phyloP scores from a whole-genome alignment of 53 echinoderm and acorn worm species.

The Echinometra lucunter region DNA sequence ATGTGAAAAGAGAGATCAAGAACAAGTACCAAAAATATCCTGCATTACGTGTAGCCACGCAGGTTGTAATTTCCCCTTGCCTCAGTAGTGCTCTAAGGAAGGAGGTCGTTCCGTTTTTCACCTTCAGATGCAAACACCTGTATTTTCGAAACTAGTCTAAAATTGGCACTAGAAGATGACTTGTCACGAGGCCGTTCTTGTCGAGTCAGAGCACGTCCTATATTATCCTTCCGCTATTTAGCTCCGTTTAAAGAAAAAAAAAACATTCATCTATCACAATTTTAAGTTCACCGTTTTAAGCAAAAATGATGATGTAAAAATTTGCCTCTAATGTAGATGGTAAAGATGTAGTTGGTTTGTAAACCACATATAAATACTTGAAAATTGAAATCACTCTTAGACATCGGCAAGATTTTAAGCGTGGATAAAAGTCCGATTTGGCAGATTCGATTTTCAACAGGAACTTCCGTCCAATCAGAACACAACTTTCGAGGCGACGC shows the following conservation, averaged over 20 bases:
- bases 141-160: constrained; percentile 27
- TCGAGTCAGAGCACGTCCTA: background rate
- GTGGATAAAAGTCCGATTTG: background rate
- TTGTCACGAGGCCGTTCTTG: constrained; percentile 20
- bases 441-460: background rate
- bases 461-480: constrained; percentile 64
- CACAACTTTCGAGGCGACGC: constrained; percentile 39
- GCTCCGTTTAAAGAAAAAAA: too few relatives aligned
- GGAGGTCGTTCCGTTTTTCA: constrained; percentile 27
- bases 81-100: background rate
- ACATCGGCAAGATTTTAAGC: background rate
- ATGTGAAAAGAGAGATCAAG: background rate
- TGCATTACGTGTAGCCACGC: constrained; percentile 33
- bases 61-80: constrained; percentile 13
- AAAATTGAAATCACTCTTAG: background rate
- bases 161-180: constrained; percentile 37
- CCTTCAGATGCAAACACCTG: constrained; percentile 45
- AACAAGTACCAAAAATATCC: constrained; percentile 22
- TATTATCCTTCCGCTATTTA: background rate
- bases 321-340: background rate
- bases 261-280: background rate
- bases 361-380: background rate
- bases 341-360: background rate
- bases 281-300: background rate
- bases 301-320: background rate